phyloP scores from a whole-genome alignment of 2,113 vertebrate genomes.

The Dicrurus megarhynchus region DNA sequence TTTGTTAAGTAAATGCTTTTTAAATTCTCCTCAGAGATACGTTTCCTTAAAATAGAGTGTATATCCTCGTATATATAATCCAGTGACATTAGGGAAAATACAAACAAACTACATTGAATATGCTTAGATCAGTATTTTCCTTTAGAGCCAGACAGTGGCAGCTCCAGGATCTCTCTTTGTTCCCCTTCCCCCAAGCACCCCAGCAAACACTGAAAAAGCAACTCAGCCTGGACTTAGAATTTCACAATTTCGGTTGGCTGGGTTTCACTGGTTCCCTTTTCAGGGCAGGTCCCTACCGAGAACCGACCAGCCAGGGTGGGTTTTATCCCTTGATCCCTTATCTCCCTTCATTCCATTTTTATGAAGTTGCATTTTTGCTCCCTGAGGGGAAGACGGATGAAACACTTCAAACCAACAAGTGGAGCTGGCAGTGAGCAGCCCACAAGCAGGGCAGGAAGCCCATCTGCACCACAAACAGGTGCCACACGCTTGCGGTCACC shows the following conservation, averaged over 20 bases:
- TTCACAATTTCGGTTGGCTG: fast-evolving
- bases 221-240: not conserved
- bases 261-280: not conserved
- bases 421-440: fast-evolving
- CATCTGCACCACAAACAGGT: not conserved
- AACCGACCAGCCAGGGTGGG: fast-evolving
- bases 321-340: not conserved
- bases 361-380: not conserved
- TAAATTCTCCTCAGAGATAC: not conserved
- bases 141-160: not conserved
- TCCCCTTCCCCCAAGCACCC: not conserved
- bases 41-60: not conserved
- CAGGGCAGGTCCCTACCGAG: not conserved
- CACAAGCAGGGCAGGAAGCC: not conserved
- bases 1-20: slow-evolving; percentile 6
- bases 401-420: not conserved
- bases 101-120: not conserved
- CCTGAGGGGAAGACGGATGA: not conserved
- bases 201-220: not conserved
- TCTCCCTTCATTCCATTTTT: not conserved
- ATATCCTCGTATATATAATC: not conserved
- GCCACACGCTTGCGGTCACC: fast-evolving
- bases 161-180: not conserved
- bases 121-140: not conserved
- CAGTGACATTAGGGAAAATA: not conserved